These are phyloP conservation scores for Epizoanthus illoricatus DNA, from an alignment of 92 coral and sea anemone genomes.

Conservation along the genomic window DNA sequence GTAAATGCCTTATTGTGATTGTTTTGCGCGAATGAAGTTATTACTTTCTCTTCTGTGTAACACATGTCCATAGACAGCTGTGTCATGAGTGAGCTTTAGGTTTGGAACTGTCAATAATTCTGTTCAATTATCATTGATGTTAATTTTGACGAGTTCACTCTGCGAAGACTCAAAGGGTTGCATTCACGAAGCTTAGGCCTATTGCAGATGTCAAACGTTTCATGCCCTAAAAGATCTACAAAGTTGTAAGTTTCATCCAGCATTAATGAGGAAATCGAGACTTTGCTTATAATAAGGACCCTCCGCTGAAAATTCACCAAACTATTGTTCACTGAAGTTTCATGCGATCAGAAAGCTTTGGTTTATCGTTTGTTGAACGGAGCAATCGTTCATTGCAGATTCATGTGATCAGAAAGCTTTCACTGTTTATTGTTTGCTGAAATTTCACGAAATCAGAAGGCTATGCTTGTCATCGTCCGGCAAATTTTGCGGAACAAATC, in stretches of 20 bases:
- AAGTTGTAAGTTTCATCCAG: constrained; percentile 19
- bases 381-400: neutral
- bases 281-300: neutral
- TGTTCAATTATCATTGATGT: too few species aligned
- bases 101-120: too few species aligned
- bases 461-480: too few species aligned
- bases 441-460: neutral
- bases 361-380: constrained; percentile 22
- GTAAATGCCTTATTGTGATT: too few species aligned
- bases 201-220: constrained; percentile 12
- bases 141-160: too few species aligned
- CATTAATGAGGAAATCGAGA: constrained; percentile 17
- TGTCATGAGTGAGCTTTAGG: too few species aligned
- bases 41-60: too few species aligned
- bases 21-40: too few species aligned
- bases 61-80: too few species aligned
- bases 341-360: too few species aligned
- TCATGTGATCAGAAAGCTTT: neutral
- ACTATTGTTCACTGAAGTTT: neutral
- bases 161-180: neutral
- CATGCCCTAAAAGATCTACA: constrained; percentile 12
- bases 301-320: constrained; percentile 24
- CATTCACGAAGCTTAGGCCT: constrained; percentile 12
- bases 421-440: constrained; percentile 12
- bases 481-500: too few species aligned